Base-by-base conservation (phyloP, 37 sponge, comb jelly and placozoan genomes). In the Sycon ciliatum region DNA sequence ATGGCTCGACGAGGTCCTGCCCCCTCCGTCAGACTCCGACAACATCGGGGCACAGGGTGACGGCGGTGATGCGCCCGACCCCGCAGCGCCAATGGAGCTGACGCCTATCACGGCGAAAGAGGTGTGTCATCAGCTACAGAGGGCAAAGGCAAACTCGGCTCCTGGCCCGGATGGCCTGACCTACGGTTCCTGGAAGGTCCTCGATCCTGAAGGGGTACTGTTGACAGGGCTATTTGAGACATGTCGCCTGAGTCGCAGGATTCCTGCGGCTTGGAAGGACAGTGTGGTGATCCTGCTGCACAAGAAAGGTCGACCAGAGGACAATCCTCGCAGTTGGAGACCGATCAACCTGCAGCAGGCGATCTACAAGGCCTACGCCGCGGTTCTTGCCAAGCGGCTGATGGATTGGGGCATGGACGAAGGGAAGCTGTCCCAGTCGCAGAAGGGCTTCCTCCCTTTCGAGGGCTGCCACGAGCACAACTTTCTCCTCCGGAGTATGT, bases 361-460 rank as follows among this genome's bases (percentile, higher is more conserved):
- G 30, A 40, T 77, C 0, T 83, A 83, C 65, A 83, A 83, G 32
- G 18, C 73, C 11, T 78, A 78, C 57, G 74, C 71, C 0, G 84
- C 79, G 0, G 32, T 57, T 0, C 32, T 83, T 1, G 79, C 84
- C 35, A 73, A 23, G 30, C 32, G 75, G 16, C 22, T 82, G 3
- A 73, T 67, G 6, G 0, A n/a, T 2, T 82, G 83, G 83, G 73
- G 68, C 0, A 71, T 77, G 6, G 36, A 26, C 31, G 24, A 24
- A 16, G 32, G 67, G 18, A 32, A 36, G 24, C 32, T 13, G 1
- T 32, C n/a, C 13, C 16, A 0, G 7, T 35, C 32, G 7, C 37
- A 66, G 34, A 66, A 66, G 16, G 78, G 78, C 23, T 80, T 80
- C 56, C 73, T 80, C 4, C 80, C 81, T 38, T 40, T 38, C 33